phyloP scores from a whole-genome alignment of 1,140 invertebrate genomes.

The Drosophila sp. region DNA sequence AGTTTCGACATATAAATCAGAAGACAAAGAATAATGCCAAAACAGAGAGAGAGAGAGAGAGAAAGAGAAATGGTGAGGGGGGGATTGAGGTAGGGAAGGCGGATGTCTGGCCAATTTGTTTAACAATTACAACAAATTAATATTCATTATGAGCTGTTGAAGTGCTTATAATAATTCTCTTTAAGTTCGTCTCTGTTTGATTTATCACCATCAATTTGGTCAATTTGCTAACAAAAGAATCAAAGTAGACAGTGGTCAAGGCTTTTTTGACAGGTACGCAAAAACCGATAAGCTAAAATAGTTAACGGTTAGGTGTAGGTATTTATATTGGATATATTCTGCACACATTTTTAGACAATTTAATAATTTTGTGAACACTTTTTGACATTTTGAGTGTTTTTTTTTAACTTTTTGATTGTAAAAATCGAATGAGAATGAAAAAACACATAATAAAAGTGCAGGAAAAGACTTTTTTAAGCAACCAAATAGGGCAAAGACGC shows the following conservation, averaged over 20 bases:
- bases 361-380: too few species aligned
- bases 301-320: too few species aligned
- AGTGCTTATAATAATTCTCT: slow-evolving; percentile 38
- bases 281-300: too few species aligned
- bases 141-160: slow-evolving; percentile 28
- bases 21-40: not conserved
- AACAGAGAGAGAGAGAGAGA: not conserved
- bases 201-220: slow-evolving; percentile 14
- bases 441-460: too few species aligned
- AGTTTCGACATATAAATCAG: slow-evolving; percentile 1
- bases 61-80: not conserved
- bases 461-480: too few species aligned
- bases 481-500: too few species aligned
- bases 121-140: slow-evolving; percentile 37
- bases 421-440: too few species aligned
- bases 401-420: too few species aligned
- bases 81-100: not conserved
- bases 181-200: slow-evolving; percentile 10
- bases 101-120: slow-evolving; percentile 8
- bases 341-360: too few species aligned
- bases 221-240: not conserved
- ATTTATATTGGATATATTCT: too few species aligned
- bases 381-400: too few species aligned
- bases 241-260: not conserved
- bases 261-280: too few species aligned